Evolutionary conservation across 2,888 invertebrate species (phyloP).

Genomic region (Lypha dubia): DNA sequence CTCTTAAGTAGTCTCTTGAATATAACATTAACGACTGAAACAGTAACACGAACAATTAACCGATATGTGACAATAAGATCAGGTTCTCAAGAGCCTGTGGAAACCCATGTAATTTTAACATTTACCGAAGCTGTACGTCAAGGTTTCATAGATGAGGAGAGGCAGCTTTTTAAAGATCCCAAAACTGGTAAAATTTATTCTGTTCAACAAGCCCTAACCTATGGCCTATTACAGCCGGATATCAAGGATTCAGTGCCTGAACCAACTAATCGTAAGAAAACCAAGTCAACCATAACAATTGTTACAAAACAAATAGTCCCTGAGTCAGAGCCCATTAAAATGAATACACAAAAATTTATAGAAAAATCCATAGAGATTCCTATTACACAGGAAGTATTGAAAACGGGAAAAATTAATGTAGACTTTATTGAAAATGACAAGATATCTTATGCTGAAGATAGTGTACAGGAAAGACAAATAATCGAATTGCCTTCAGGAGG

Average conservation of each 20-base stretch:
- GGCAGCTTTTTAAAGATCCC: conserved; percentile 90
- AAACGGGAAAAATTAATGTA: conserved; percentile 83
- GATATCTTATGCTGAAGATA: conserved; percentile 81
- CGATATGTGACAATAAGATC: conserved; percentile 91
- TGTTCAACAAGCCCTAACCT: conserved; percentile 90
- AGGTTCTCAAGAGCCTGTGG: conserved; percentile 84
- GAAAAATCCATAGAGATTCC: conserved; percentile 82
- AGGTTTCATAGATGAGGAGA: conserved; percentile 91
- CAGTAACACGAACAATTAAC: conserved; percentile 92
- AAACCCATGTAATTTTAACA: conserved; percentile 86
- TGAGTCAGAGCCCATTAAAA: conserved; percentile 79
- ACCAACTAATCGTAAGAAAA: conserved; percentile 83
- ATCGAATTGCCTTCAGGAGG: conserved; percentile 93
- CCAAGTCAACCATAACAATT: conserved; percentile 85
- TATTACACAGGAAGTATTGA: conserved; percentile 77
- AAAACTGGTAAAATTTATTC: conserved; percentile 89
- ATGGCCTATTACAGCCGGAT: conserved; percentile 88
- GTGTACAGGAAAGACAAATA: conserved; percentile 86
- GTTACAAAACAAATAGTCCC: conserved; percentile 85
- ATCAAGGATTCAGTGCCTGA: conserved; percentile 84
- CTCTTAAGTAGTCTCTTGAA: conserved; percentile 92
- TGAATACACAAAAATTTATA: conserved; percentile 79
- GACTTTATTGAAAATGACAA: conserved; percentile 84
- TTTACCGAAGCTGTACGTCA: conserved; percentile 90
- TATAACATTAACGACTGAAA: conserved; percentile 94